Conservation (phyloP, 2,888 invertebrate species). For the Drosophila mulleri region DNA sequence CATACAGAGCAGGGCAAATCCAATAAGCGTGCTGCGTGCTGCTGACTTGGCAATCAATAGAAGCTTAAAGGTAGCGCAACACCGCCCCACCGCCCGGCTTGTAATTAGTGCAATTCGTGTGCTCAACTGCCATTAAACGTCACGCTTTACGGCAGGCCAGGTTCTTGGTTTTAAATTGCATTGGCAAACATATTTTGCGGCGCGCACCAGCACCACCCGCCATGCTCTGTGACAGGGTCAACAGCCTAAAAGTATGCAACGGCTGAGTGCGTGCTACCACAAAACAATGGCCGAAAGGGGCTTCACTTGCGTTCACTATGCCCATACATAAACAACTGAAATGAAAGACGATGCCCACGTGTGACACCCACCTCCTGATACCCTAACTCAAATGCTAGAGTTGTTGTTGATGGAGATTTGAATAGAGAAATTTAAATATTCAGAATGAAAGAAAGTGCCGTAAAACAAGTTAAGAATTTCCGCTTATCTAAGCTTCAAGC, state of each 20-base stretch:
- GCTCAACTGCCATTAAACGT: slow-evolving; percentile 30
- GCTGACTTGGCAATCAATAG: slow-evolving; percentile 67
- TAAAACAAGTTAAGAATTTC: neutral
- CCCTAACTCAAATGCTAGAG: slow-evolving; percentile 6
- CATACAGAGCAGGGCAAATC: slow-evolving; percentile 46
- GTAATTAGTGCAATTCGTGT: slow-evolving; percentile 52
- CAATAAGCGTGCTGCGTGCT: slow-evolving; percentile 61
- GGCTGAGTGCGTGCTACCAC: slow-evolving; percentile 58
- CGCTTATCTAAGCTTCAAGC: neutral
- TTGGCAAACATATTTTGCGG: slow-evolving; percentile 50
- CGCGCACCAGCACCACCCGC: neutral
- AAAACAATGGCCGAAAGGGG: slow-evolving; percentile 44
- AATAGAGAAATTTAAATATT: too few species aligned
- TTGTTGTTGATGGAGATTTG: neutral
- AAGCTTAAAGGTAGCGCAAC: slow-evolving; percentile 22
- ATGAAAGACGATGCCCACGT: neutral
- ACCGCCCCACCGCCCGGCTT: too few species aligned
- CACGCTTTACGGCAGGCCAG: slow-evolving; percentile 21
- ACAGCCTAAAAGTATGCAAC: slow-evolving; percentile 79
- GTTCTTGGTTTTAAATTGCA: slow-evolving; percentile 49
- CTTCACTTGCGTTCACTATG: slow-evolving; percentile 35
- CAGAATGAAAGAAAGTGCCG: too few species aligned
- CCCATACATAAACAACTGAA: slow-evolving; percentile 13
- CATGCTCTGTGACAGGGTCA: slow-evolving; percentile 62
- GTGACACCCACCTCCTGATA: slow-evolving; percentile 17